Evolutionary conservation across 2,888 invertebrate genomes (phyloP), one percentile per base, ranked within the genome.

Genomic region (Erannis defoliaria): DNA sequence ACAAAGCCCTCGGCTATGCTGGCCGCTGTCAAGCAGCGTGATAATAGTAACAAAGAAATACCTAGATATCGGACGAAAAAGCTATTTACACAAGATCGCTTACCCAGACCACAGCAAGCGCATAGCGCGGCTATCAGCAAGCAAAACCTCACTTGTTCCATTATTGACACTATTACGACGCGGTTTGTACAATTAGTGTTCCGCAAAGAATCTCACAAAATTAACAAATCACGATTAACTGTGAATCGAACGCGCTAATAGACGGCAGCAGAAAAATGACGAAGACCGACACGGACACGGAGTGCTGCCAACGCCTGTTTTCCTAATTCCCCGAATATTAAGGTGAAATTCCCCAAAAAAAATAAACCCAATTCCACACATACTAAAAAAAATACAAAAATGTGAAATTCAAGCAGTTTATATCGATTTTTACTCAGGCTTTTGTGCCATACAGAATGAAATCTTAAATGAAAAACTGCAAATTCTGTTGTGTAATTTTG

Each of bases 91-190:
- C 42, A 57, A 53, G 14, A 46, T 62, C 50, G 56, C 35, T 90
- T 76, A 92, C 92, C 89, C 35, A 84, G 67, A 62, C 81, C 75
- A 42, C 76, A 75, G 68, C 83, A 78, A 73, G 87, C 82, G 77
- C 86, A 85, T 57, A 90, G 56, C 67, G 85, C 82, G 18, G 82
- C 85, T 63, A 87, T 71, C 51, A 89, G 69, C 68, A 87, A 79
- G 73, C 71, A 86, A 82, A 83, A 78, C 74, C 79, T 83, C 59
- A 85, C 75, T 66, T 78, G 77, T 70, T 81, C 78, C 90, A 89
- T 91, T 76, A 75, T 55, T 82, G 40, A 37, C 69, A 65, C 40
- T 72, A 69, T 69, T 73, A 43, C 64, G 57, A 72, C 66, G 66
- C 63, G 62, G 69, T 59, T 64, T 62, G 55, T 56, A 57, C 66